Percentiles rank a stretch among this genome's conserved stretches.
phyloP scores from a whole-genome alignment of 2,113 vertebrate species.

The Danio rerio region GRCz12tu NC_133178.1:18911001-18911500 shows the following conservation, averaged over 20 bases:
- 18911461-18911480: not conserved
- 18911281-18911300: conserved; percentile 25
- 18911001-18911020: too few species aligned
- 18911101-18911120: not conserved
- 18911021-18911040: too few species aligned
- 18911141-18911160: conserved; percentile 16
- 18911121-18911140: not conserved
- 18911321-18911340: not conserved
- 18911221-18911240: not conserved
- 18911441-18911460: not conserved
- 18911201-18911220: conserved; percentile 1
- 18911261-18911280: not conserved
- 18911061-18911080: too few species aligned
- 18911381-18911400: not conserved
- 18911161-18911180: conserved; percentile 16
- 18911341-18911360: not conserved
- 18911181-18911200: not conserved
- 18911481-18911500: not conserved
- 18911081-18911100: too few species aligned
- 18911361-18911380: not conserved
- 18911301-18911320: not conserved
- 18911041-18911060: too few species aligned
- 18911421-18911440: not conserved
- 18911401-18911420: not conserved
- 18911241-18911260: not conserved